A percentile compares a stretch with the other conserved stretches of the same genome.
Evolutionary conservation across 1,140 invertebrate genomes (phyloP).

Genomic region (Micrasema minimum): DNA sequence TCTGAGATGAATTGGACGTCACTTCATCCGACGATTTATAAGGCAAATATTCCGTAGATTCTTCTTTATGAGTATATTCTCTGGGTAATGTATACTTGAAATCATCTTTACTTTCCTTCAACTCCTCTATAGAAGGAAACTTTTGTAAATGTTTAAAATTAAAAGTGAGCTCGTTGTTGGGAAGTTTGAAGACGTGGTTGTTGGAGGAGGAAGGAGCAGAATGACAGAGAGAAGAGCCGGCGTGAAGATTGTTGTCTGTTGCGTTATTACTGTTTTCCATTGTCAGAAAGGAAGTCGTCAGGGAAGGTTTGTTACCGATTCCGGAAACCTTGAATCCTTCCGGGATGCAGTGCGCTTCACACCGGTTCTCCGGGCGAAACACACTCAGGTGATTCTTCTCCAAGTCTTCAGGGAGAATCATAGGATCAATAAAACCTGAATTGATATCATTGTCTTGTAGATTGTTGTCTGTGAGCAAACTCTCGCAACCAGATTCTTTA

Average conservation of each 20-base stretch:
- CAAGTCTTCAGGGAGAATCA: slow-evolving; percentile 2
- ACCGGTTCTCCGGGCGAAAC: background rate
- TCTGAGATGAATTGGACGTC: slow-evolving; percentile 31
- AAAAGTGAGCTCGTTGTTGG: slow-evolving; percentile 63
- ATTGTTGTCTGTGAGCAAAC: slow-evolving; percentile 13
- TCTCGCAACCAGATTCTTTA: slow-evolving; percentile 25
- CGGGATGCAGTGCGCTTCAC: background rate
- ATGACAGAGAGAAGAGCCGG: slow-evolving; percentile 57
- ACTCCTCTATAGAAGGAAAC: slow-evolving; percentile 60
- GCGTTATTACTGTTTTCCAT: slow-evolving; percentile 68
- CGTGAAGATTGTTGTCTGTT: slow-evolving; percentile 57
- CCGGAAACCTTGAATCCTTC: slow-evolving; percentile 20
- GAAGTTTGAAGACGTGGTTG: slow-evolving; percentile 60
- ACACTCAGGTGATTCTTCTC: slow-evolving; percentile 12
- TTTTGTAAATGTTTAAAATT: slow-evolving; percentile 65
- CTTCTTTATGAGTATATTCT: slow-evolving; percentile 31
- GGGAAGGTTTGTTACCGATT: slow-evolving; percentile 51
- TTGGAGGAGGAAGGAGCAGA: slow-evolving; percentile 55
- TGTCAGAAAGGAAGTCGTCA: slow-evolving; percentile 60
- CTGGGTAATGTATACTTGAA: slow-evolving; percentile 12
- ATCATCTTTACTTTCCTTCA: slow-evolving; percentile 13
- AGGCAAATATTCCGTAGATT: slow-evolving; percentile 17
- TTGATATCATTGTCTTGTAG: slow-evolving; percentile 16
- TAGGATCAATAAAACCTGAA: background rate
- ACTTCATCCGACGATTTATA: slow-evolving; percentile 43